Evolutionary conservation across 2,113 vertebrate species (phyloP).

Genomic region (Nyctereutes procyonoides): DNA sequence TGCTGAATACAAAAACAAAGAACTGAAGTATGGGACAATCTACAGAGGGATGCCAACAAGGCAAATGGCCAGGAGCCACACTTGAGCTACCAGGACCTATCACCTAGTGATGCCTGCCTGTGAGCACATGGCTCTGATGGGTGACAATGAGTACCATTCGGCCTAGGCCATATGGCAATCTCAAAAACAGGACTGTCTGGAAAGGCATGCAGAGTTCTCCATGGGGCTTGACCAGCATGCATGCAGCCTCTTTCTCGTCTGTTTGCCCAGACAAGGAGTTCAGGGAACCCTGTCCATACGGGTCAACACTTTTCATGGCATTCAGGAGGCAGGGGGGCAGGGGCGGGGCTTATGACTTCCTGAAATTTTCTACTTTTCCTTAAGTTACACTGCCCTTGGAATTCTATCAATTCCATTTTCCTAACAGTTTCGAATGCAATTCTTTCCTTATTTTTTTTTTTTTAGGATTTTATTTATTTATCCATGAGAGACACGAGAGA

Average conservation of each 20-base stretch:
- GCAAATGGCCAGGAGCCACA: neutral
- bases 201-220: neutral
- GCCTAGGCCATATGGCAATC: neutral
- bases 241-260: rapidly evolving
- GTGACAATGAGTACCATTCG: neutral
- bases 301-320: neutral
- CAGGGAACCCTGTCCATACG: neutral
- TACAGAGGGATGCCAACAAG: neutral
- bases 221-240: rapidly evolving
- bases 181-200: neutral
- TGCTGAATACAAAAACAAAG: neutral
- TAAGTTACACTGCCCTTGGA: neutral
- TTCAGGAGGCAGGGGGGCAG: neutral
- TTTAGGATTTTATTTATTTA: too few relatives aligned
- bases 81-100: neutral
- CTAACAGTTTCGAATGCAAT: neutral
- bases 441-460: neutral
- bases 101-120: neutral
- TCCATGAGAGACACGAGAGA: too few relatives aligned
- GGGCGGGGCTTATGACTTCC: neutral
- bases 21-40: neutral
- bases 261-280: neutral
- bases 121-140: neutral
- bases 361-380: neutral
- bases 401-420: neutral